These are phyloP conservation scores for Neodiprion pinetum DNA, from an alignment of 1,140 invertebrate genomes.

Conservation along the genomic window DNA sequence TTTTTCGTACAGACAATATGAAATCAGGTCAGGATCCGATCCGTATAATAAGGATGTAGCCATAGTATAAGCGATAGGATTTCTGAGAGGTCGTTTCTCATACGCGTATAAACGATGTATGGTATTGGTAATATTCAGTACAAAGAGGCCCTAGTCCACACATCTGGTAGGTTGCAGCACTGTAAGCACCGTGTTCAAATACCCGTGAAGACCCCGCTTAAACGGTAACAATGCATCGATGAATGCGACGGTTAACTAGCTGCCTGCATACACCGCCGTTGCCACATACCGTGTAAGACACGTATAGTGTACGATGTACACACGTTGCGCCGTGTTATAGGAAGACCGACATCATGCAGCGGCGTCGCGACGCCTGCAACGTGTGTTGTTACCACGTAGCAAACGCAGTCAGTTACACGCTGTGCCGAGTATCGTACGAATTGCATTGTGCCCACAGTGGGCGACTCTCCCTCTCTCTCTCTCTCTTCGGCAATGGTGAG, in stretches of 20 bases:
- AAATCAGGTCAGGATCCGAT: no score
- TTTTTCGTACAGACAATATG: no score
- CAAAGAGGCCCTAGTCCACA: background rate
- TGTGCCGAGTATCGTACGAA: no score
- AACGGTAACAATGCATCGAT: slow-evolving; percentile 7
- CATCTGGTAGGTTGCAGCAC: background rate
- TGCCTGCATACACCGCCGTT: background rate
- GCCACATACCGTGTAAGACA: no score
- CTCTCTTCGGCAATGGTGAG: background rate
- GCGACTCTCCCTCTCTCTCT: background rate
- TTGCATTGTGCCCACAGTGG: no score
- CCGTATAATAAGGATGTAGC: no score
- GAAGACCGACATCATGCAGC: background rate
- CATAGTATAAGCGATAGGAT: no score
- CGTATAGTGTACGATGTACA: background rate
- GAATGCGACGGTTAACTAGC: slow-evolving; percentile 4
- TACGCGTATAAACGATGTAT: no score
- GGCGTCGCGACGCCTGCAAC: background rate
- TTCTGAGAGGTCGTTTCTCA: no score
- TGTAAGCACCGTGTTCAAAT: slow-evolving; percentile 2
- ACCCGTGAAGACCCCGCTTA: slow-evolving; percentile 6
- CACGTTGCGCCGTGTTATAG: background rate
- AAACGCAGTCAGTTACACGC: no score
- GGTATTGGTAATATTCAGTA: background rate
- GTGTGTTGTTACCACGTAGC: background rate